Percentiles rank a stretch among this genome's conserved stretches.
phyloP scores from a whole-genome alignment of 2,113 vertebrate species.

The Ia io region DNA sequence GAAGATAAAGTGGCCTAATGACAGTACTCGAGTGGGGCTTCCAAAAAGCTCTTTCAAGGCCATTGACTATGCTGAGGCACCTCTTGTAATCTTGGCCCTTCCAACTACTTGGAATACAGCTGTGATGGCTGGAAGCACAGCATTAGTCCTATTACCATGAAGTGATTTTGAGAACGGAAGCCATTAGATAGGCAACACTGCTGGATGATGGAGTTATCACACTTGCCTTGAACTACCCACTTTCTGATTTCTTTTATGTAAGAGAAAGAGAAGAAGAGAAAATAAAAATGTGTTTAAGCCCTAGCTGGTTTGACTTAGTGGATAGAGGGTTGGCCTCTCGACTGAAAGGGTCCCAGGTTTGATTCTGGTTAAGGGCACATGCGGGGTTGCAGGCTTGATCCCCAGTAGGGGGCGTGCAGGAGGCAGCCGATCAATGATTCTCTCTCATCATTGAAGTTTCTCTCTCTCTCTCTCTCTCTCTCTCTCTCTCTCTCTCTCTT shows the following conservation, averaged over 20 bases:
- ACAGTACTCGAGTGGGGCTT: neutral
- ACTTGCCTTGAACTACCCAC: neutral
- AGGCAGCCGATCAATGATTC: no score
- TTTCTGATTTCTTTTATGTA: neutral
- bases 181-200: neutral
- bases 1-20: neutral
- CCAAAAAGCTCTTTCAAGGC: neutral
- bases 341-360: no score
- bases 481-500: no score
- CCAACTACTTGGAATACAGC: neutral
- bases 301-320: no score
- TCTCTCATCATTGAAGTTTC: no score
- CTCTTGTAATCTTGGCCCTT: neutral
- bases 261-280: neutral
- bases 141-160: neutral
- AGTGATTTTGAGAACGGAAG: neutral
- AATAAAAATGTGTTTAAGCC: neutral
- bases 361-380: no score
- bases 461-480: no score
- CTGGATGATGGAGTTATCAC: neutral
- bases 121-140: neutral
- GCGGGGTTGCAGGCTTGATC: no score
- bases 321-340: no score
- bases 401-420: no score
- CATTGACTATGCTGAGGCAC: neutral